phyloP scores from a whole-genome alignment of 2,113 vertebrate genomes.

The Tachysurus fulvidraco region DNA sequence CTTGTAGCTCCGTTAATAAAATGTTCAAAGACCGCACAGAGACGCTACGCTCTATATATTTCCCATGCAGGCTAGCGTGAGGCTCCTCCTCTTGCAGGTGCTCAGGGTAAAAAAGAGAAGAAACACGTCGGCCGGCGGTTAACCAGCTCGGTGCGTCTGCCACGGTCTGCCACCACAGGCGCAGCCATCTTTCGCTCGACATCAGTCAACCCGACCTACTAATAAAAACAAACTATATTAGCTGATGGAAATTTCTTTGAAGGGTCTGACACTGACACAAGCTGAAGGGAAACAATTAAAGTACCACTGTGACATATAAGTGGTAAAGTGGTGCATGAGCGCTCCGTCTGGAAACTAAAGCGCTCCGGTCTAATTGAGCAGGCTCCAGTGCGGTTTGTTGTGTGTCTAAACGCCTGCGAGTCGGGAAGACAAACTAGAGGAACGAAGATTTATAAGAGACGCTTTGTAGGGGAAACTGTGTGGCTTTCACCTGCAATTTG shows the following conservation, averaged over 20 bases:
- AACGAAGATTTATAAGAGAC: slow-evolving; percentile 18
- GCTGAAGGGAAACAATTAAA: slow-evolving; percentile 67
- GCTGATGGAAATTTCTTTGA: slow-evolving; percentile 72
- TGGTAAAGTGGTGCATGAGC: slow-evolving; percentile 53
- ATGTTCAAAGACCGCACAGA: slow-evolving; percentile 53
- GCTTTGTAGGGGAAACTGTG: slow-evolving; percentile 23
- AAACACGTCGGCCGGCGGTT: slow-evolving; percentile 56
- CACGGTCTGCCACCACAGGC: slow-evolving; percentile 65
- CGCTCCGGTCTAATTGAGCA: slow-evolving; percentile 34
- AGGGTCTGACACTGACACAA: slow-evolving; percentile 67
- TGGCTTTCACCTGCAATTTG: slow-evolving; percentile 34
- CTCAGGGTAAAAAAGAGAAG: background rate
- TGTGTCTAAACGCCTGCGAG: background rate
- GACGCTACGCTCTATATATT: slow-evolving; percentile 12
- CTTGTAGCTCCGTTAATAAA: slow-evolving; percentile 19
- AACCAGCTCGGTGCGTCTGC: slow-evolving; percentile 59
- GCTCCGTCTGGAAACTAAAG: slow-evolving; percentile 8
- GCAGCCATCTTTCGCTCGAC: slow-evolving; percentile 57
- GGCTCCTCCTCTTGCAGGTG: slow-evolving; percentile 8
- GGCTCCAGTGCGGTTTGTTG: slow-evolving; percentile 40
- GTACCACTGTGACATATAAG: slow-evolving; percentile 54
- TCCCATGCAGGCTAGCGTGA: background rate
- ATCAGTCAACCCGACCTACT: slow-evolving; percentile 62
- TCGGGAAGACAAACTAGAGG: slow-evolving; percentile 52
- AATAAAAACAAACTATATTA: slow-evolving; percentile 65